These are phyloP conservation scores for Hippocampus zosterae DNA, from an alignment of 2,113 vertebrate species.

Conservation along the genomic window DNA sequence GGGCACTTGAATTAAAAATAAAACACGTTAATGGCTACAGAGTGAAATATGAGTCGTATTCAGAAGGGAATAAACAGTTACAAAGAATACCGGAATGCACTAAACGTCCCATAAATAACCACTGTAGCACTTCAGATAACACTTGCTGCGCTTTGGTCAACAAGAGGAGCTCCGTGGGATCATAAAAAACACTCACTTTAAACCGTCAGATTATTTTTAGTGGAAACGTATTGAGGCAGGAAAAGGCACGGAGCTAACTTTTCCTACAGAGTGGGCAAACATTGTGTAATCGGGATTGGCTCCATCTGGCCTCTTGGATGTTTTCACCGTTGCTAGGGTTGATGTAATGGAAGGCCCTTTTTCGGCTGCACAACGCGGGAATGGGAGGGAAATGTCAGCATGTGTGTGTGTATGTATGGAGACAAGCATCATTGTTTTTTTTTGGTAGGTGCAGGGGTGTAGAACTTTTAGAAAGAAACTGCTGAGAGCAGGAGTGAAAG, in stretches of 20 bases:
- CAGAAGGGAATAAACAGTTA: constrained; percentile 42
- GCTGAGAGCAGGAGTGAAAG: constrained; percentile 33
- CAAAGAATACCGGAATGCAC: constrained; percentile 51
- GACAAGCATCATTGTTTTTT: constrained; percentile 46
- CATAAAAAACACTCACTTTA: constrained; percentile 17
- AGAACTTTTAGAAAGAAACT: not conserved
- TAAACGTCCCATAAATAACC: constrained; percentile 67
- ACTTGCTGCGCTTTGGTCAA: constrained; percentile 30
- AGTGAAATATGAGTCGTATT: constrained; percentile 33
- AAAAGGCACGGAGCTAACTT: constrained; percentile 26
- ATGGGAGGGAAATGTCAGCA: constrained; percentile 27
- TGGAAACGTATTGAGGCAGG: constrained; percentile 25
- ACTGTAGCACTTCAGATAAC: constrained; percentile 36
- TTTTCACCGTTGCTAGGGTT: constrained; percentile 68
- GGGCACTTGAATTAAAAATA: constrained; percentile 54
- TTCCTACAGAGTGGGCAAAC: constrained; percentile 36
- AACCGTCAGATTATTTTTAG: constrained; percentile 27
- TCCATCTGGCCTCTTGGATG: constrained; percentile 51
- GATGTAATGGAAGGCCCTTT: constrained; percentile 67
- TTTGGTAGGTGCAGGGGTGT: not conserved
- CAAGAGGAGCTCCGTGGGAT: constrained; percentile 12
- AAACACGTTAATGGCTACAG: constrained; percentile 7
- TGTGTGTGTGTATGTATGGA: constrained; percentile 11
- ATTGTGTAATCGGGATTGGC: constrained; percentile 46
- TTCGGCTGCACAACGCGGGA: constrained; percentile 40